Evolutionary conservation across 2,797 vertebrate species (phyloP), one percentile per base, ranked within the genome.

Genomic region (Perodicticus potto): DNA sequence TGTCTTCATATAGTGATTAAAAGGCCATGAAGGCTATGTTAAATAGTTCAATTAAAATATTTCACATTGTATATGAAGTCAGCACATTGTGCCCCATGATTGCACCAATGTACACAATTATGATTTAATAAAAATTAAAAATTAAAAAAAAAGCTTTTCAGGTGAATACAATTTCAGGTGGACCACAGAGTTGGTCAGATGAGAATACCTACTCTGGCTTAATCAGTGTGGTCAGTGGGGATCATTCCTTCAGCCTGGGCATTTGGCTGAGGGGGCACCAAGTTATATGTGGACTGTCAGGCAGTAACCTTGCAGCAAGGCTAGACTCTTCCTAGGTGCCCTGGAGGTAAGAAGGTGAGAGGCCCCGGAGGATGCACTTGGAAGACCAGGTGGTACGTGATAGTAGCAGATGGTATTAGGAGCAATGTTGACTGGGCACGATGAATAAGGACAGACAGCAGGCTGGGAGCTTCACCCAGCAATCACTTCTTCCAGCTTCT

Each of bases 111-210:
- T n/a, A n/a, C n/a, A n/a, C n/a, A n/a, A n/a, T n/a, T n/a, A n/a
- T n/a, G n/a, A n/a, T n/a, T n/a, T n/a, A n/a, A n/a, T n/a, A n/a
- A n/a, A n/a, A n/a, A n/a, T n/a, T n/a, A n/a, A n/a, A n/a, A n/a
- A 34, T 83, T 63, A 80, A 29, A 89, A 94, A 83, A 45, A 85
- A 97, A 92, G 86, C 3, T 23, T 73, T 92, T 45, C 45, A 63
- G 27, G 9, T 65, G n/a, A 86, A 70, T 76, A 76, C 20, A 89
- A 67, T 83, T 91, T 83, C 92, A 94, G 10, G 11, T 86, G 67
- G 49, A 80, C 14, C 74, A 81, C 13, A 83, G 87, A 90, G 49
- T 25, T 87, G 53, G 7, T 22, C 25, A n/a, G n/a, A 19, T 91
- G 32, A 74, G 23, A 90, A 82, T 0, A 7, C 29, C 53, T 87